Percentiles rank a stretch among this genome's conserved stretches.
Conservation (phyloP, 2,113 vertebrate genomes). For the Hiodon tergisus region DNA sequence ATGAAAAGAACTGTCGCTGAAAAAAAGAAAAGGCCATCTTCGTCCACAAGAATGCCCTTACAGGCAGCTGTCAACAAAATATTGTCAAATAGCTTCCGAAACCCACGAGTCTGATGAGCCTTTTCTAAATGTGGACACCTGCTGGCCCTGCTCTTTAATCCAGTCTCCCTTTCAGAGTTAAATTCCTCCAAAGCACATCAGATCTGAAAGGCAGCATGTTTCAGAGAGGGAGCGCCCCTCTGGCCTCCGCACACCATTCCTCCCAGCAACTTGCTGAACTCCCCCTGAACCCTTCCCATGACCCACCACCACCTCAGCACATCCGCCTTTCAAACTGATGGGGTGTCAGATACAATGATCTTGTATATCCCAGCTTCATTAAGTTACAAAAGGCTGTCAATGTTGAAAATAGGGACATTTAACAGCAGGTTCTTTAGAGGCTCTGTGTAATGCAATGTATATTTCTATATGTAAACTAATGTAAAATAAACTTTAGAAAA, state of each 20-base stretch:
- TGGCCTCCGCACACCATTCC: conserved; percentile 31
- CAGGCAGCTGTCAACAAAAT: conserved; percentile 42
- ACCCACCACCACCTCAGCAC: background rate
- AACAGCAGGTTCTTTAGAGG: too few species aligned
- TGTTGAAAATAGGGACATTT: too few species aligned
- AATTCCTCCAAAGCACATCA: conserved; percentile 59
- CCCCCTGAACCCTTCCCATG: conserved; percentile 14
- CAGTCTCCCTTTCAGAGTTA: conserved; percentile 42
- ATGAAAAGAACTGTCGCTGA: conserved; percentile 2
- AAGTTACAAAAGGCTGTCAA: too few species aligned
- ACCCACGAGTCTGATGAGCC: conserved; percentile 30
- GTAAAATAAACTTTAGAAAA: too few species aligned
- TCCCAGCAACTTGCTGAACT: conserved; percentile 3
- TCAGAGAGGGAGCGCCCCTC: background rate
- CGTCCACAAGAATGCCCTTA: conserved; percentile 22
- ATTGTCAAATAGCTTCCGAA: conserved; percentile 40
- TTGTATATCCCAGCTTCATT: too few species aligned
- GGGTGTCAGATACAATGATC: too few species aligned
- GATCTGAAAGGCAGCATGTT: conserved; percentile 23
- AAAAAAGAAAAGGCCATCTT: background rate
- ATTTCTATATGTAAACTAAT: too few species aligned
- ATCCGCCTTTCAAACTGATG: too few species aligned
- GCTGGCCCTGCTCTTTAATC: conserved; percentile 41
- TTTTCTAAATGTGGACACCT: conserved; percentile 48
- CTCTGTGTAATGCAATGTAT: too few species aligned